These are phyloP conservation scores for Synodontis membranacea DNA, from an alignment of 2,113 vertebrate genomes.

Conservation along the genomic window DNA sequence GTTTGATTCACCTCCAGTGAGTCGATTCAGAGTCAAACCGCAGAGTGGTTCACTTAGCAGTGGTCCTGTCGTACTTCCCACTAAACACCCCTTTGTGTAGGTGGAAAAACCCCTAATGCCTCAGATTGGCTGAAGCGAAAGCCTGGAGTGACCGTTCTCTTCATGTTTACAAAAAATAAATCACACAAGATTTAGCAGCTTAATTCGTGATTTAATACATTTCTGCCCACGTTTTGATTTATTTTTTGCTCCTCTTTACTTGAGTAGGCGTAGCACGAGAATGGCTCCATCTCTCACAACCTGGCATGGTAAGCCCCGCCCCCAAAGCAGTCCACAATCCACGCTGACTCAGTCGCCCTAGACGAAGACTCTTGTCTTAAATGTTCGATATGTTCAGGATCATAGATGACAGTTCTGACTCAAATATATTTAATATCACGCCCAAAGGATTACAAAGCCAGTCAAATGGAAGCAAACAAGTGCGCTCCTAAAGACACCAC, in stretches of 20 bases:
- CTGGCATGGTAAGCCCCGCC: constrained; percentile 5
- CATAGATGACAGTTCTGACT: neutral
- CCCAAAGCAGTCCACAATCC: neutral
- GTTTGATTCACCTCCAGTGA: neutral
- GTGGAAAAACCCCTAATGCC: neutral
- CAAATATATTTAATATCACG: neutral
- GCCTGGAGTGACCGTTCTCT: neutral
- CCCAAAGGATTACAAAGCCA: neutral
- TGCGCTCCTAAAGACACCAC: neutral
- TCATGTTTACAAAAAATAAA: neutral
- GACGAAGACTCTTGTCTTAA: neutral
- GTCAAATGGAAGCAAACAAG: neutral
- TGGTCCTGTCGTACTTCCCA: too few species aligned
- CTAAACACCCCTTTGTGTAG: neutral
- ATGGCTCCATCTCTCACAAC: too few species aligned
- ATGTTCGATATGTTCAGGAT: neutral
- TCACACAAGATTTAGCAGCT: neutral
- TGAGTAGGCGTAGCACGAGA: neutral
- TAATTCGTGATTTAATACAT: neutral
- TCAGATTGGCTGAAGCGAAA: neutral
- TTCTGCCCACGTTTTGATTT: neutral
- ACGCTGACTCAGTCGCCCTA: neutral
- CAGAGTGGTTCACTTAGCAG: neutral
- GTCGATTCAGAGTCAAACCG: neutral
- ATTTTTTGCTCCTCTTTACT: neutral